Percentiles rank a stretch among this genome's conserved stretches.
phyloP scores from a whole-genome alignment of 2,113 vertebrate species.

The Carassius carassius region DNA sequence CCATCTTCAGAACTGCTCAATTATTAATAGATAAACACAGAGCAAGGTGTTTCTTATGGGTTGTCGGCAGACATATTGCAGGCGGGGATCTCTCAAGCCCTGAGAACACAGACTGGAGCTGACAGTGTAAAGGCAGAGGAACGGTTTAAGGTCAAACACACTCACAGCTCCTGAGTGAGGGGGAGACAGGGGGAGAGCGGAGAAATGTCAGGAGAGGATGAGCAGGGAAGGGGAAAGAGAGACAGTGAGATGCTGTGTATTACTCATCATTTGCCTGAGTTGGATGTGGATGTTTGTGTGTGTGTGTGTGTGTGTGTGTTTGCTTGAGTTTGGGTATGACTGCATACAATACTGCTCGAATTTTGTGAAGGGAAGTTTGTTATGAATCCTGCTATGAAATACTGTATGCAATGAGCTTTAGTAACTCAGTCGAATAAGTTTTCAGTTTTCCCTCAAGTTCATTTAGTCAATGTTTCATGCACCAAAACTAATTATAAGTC shows the following conservation, averaged over 20 bases:
- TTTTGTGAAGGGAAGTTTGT: constrained; percentile 28
- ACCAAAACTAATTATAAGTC: not conserved
- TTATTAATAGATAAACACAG: constrained; percentile 78
- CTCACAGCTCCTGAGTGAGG: constrained; percentile 53
- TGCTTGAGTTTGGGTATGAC: constrained; percentile 41
- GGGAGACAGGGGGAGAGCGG: constrained; percentile 23
- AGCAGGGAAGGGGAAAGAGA: constrained; percentile 28
- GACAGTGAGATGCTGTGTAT: constrained; percentile 48
- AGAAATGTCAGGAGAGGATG: constrained; percentile 48
- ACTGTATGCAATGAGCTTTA: constrained; percentile 26
- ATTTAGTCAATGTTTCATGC: not conserved
- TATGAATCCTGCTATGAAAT: constrained; percentile 45
- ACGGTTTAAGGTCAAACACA: constrained; percentile 74
- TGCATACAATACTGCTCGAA: constrained; percentile 24
- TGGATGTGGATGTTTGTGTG: constrained; percentile 7
- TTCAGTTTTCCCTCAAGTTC: not conserved
- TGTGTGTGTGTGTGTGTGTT: constrained; percentile 31
- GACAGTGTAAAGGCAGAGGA: constrained; percentile 70
- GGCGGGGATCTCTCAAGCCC: constrained; percentile 65
- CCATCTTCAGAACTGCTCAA: constrained; percentile 70
- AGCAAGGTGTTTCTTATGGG: constrained; percentile 68
- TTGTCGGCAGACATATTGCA: constrained; percentile 70
- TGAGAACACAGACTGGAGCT: constrained; percentile 65
- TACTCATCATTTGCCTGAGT: constrained; percentile 52
- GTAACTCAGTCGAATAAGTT: constrained; percentile 18